Conservation (phyloP, 2,888 invertebrate species). For the Rhorus exstirpatorius region DNA sequence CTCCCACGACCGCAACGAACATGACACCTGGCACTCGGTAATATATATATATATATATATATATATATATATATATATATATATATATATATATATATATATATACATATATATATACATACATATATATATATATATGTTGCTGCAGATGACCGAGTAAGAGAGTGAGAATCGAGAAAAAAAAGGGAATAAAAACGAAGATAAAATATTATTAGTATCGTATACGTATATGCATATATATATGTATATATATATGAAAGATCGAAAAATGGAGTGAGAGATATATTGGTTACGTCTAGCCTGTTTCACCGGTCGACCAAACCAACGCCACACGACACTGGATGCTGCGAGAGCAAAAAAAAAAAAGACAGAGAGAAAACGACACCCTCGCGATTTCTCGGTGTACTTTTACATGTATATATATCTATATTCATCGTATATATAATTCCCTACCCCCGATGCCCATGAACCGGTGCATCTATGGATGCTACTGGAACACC, state of each 20-base stretch:
- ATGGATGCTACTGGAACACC: neutral
- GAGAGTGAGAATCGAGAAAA: conserved; percentile 50
- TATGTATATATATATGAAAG: conserved; percentile 3
- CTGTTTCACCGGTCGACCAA: conserved; percentile 71
- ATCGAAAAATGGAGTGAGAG: conserved; percentile 22
- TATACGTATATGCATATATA: too few species aligned
- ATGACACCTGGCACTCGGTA: conserved; percentile 85
- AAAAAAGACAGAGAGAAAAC: neutral
- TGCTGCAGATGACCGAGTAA: conserved; percentile 75
- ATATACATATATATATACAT: conserved; percentile 31
- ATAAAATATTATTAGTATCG: conserved; percentile 8
- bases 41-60: conserved; percentile 38
- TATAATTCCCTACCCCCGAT: neutral
- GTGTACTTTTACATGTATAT: neutral
- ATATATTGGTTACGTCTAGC: conserved; percentile 73
- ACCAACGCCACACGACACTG: neutral
- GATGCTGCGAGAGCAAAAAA: neutral
- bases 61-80: conserved; percentile 13
- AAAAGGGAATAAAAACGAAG: conserved; percentile 41
- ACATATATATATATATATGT: conserved; percentile 15
- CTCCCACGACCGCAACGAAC: conserved; percentile 85
- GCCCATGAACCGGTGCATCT: neutral
- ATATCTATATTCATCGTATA: too few species aligned
- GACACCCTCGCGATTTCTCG: conserved; percentile 9
- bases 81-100: conserved; percentile 41